Conservation (phyloP, 2,888 invertebrate genomes). For the Drosophila quinaria region DNA sequence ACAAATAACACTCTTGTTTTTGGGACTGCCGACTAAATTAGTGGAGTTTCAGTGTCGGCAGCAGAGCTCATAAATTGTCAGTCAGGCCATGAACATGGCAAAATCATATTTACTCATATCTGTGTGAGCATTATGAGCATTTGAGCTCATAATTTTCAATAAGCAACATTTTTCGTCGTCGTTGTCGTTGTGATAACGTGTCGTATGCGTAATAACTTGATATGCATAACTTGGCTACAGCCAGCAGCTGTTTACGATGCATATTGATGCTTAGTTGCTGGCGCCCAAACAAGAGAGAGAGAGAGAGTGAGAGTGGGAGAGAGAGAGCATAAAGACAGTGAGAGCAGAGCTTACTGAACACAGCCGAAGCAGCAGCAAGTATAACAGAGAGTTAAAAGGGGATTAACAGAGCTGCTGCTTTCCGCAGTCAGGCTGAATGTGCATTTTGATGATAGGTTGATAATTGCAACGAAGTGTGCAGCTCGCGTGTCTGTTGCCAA, state of each 20-base stretch:
- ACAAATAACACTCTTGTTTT: constrained; percentile 15
- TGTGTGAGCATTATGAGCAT: constrained; percentile 33
- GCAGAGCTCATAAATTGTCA: constrained; percentile 65
- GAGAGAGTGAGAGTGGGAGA: not conserved
- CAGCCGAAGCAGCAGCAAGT: constrained; percentile 28
- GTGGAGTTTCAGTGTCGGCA: constrained; percentile 67
- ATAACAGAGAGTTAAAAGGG: constrained; percentile 26
- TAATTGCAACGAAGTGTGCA: constrained; percentile 51
- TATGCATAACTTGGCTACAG: constrained; percentile 39
- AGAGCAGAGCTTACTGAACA: constrained; percentile 43
- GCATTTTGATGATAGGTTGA: constrained; percentile 27
- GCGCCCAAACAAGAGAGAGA: not conserved
- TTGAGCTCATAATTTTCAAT: constrained; percentile 71
- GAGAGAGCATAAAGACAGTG: constrained; percentile 6
- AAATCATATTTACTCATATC: constrained; percentile 34
- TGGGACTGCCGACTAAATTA: constrained; percentile 61
- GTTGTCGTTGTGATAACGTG: constrained; percentile 56
- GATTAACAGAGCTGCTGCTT: constrained; percentile 12
- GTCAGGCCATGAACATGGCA: constrained; percentile 4
- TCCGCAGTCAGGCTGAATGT: constrained; percentile 4
- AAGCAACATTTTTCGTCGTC: constrained; percentile 40
- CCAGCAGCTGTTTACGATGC: constrained; percentile 55
- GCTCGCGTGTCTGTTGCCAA: not conserved
- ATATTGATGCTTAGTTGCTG: constrained; percentile 45
- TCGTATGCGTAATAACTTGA: constrained; percentile 66